Evolutionary conservation across 2,888 invertebrate species (phyloP), one percentile per base, ranked within the genome.

Genomic region (Epiperipatus broadwayi): DNA sequence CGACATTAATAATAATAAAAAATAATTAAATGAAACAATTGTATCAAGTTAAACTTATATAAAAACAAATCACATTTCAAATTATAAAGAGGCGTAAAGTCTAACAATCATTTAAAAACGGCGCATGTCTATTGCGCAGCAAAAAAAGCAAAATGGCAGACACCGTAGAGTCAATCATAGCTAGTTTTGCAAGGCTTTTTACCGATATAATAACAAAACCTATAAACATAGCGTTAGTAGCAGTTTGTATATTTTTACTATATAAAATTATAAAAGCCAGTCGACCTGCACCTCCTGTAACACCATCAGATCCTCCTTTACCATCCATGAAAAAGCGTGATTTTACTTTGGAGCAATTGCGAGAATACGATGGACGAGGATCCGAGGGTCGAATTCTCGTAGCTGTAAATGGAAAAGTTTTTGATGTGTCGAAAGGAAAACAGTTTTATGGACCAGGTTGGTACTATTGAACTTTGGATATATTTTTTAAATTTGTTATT

Each of bases 361-460:
- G 72, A 48, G 70, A 75, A 48, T 91, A 73, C 57, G 80, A 91
- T 57, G 93, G 93, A 4, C 77, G 64, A 39, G 78, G 76, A 53
- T 65, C 73, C 21, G 44, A 49, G 25, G 85, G 84, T 19, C 66
- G 91, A 47, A 76, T 93, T 43, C 66, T 91, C 46, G 72, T 95
- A 30, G 91, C 84, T 5, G 81, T 93, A 37, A 89, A 91, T 60
- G 85, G 89, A 19, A 84, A 74, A 65, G 78, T 95, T 37, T 95
- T 84, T 63, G 93, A 95, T 64, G 87, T 78, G 47, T 89, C 91
- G 29, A 73, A 72, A 55, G 87, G 85, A 42, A 78, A 76, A 54
- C 68, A 73, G 46, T 87, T 85, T 60, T 93, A 93, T 62, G 91
- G 91, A 16, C 87, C 89, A 62, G 87, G 91, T 87, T 66, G 58